Evolutionary conservation across 1,140 invertebrate species (phyloP), one percentile per base, ranked within the genome.

Genomic region (Centruroides vittatus): DNA sequence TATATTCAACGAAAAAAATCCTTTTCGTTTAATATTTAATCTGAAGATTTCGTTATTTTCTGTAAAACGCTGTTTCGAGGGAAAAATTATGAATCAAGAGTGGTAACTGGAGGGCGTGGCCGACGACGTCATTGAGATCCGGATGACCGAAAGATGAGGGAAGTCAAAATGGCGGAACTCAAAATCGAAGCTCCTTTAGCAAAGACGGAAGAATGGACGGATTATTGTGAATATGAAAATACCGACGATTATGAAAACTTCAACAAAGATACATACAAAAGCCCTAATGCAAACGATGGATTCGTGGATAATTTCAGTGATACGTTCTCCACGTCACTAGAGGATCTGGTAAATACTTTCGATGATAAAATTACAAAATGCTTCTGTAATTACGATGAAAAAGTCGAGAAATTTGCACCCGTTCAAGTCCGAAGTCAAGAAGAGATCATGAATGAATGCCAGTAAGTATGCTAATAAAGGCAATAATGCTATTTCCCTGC

Each of bases 401-500:
- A 89, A 67, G 92, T 97, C 50, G 93, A 97, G 73, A 91, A 95
- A 73, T 78, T 98, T 68, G 96, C 96, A 23, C 96, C 96, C 2
- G 95, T 99, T 57, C 94, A 98, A 80, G 90, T 98, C 67, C 82
- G 95, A 73, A 89, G 87, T 47, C 93, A 98, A 76, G 95, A 99
- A 73, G 96, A 99, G 77, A 93, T 98, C 69, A 96, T 98, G 89
- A 96, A 91, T 75, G 93, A 98, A 79, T 98, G 93, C 85, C 95
- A 98, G 95, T 99, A 78, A 96, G 93, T 93, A 35, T 4, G 5
- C 35, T 52, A 50, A 9, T 41, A 41, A 41, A 5, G 41, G 5
- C 3, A 6, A 41, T 41, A 41, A 0, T 8, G 8, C 5, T 41
- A 41, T 41, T 41, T 41, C 41, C 23, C 23, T 23, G 1, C 23